Evolutionary conservation across 1,140 invertebrate genomes (phyloP).

Genomic region (Polypedilum vanderplanki): DNA sequence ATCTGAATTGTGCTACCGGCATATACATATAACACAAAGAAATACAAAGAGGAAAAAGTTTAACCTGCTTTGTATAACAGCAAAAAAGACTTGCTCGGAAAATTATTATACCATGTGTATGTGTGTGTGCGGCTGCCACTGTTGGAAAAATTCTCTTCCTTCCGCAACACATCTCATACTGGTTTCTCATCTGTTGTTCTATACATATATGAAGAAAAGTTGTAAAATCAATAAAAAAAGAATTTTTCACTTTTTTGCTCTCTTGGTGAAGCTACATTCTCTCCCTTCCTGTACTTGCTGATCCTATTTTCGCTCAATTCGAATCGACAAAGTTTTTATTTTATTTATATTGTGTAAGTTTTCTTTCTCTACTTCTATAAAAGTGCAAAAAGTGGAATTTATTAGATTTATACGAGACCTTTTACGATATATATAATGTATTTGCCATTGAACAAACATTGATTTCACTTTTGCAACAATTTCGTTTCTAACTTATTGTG

Average conservation of each 20-base stretch:
- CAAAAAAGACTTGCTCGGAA: neutral
- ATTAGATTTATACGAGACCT: slow-evolving; percentile 5
- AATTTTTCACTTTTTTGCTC: neutral
- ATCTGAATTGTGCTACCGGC: no score
- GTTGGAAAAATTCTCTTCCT: neutral
- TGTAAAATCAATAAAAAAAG: slow-evolving; percentile 24
- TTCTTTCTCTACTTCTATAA: neutral
- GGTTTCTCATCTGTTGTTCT: neutral
- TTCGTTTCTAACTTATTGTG: neutral
- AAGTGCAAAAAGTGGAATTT: slow-evolving; percentile 13
- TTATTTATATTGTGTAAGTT: slow-evolving; percentile 28
- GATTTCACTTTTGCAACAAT: slow-evolving; percentile 13
- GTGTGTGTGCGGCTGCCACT: neutral
- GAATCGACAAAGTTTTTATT: slow-evolving; percentile 8
- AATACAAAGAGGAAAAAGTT: neutral
- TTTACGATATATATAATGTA: neutral
- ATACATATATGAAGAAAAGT: neutral
- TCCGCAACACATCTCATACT: slow-evolving; percentile 23
- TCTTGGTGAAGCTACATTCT: neutral
- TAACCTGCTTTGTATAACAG: neutral
- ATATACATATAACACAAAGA: neutral
- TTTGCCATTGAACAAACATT: slow-evolving; percentile 8
- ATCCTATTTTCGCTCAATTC: neutral
- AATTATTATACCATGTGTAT: neutral
- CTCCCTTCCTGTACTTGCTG: neutral